Base-by-base conservation (phyloP, 1,140 invertebrate genomes). In the Drosophila bifasciata region DNA sequence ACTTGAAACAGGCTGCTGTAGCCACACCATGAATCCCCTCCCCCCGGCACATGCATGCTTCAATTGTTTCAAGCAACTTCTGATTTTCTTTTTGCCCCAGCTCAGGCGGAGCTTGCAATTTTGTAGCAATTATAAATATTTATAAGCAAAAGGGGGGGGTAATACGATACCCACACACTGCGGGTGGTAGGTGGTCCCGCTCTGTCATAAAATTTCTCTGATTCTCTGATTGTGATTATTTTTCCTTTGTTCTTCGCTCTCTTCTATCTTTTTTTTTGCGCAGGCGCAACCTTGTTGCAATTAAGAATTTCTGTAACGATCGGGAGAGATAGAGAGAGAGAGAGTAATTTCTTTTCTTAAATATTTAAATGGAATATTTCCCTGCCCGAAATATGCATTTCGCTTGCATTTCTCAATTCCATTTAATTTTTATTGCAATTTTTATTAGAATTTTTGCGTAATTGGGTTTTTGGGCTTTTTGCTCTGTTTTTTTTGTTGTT, bases 371-470 rank as follows among this genome's bases (percentile, higher is more conserved):
- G 28, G 9, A 11, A 32, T 11, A 36, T 36, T 13, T 36, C 32
- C 1, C 13, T 36, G 32, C 3, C 9, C 23, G 0, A 32, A 32
- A 32, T 9, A 13, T 36, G 3, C 32, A 13, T 32, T 32, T 0
- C 28, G 8, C 68, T 39, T 51, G 36, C 32, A 51, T 64, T 64
- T 45, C 25, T 32, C 21, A 15, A 19, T 59, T 73, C 45, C 19
- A 40, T 59, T 77, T 61, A 23, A 23, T 46, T 64, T 43, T 49
- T 48, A 21, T 46, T 6, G 45, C 63, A 76, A 83, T 66, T 46
- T 83, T 71, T 59, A 79, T 83, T 83, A 67, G 61, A 75, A 84
- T 79, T 79, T 84, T 79, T 80, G 76, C 79, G 81, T 83, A 83
- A 84, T 79, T 79, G 70, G 56, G 52, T 67, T 68, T 60, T 1